Conservation (phyloP, 1,140 invertebrate genomes). For the Aphelenchoides fujianensis region DNA sequence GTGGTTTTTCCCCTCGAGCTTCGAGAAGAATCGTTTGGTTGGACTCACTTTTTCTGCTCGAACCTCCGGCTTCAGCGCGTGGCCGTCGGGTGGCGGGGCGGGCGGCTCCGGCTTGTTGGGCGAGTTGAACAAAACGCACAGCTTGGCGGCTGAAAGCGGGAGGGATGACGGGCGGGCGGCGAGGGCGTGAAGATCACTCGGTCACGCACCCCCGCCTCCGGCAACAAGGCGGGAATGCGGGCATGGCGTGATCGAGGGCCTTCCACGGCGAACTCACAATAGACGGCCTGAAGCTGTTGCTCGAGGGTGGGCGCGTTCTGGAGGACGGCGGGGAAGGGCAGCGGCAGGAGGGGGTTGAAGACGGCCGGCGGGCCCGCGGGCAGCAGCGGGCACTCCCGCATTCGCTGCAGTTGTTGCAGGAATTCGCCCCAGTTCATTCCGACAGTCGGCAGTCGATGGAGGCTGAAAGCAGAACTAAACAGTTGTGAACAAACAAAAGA, state of each 20-base stretch:
- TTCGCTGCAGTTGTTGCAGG: slow-evolving; percentile 4
- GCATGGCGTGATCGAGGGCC: background rate
- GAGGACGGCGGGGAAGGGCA: background rate
- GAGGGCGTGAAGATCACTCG: background rate
- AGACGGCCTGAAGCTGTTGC: slow-evolving; percentile 12
- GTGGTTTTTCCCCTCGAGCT: slow-evolving; percentile 2
- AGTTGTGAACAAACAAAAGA: background rate
- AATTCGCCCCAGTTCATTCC: background rate
- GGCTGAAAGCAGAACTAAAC: background rate
- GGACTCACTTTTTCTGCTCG: background rate
- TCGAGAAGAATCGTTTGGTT: background rate
- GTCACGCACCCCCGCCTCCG: background rate
- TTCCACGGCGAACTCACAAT: slow-evolving; percentile 14
- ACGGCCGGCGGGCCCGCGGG: background rate
- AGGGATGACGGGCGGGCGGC: background rate
- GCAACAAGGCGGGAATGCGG: too few relatives aligned
- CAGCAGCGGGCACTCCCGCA: background rate
- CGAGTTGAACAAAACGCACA: background rate
- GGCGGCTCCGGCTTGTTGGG: background rate
- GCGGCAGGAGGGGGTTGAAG: background rate
- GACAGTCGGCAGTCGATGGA: too few relatives aligned
- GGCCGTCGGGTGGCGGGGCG: background rate
- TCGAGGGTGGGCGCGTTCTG: background rate
- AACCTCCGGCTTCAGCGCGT: background rate
- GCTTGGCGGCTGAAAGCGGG: background rate